Conservation (phyloP, 2,113 vertebrate genomes). For the Protobothrops mucrosquamatus region DNA sequence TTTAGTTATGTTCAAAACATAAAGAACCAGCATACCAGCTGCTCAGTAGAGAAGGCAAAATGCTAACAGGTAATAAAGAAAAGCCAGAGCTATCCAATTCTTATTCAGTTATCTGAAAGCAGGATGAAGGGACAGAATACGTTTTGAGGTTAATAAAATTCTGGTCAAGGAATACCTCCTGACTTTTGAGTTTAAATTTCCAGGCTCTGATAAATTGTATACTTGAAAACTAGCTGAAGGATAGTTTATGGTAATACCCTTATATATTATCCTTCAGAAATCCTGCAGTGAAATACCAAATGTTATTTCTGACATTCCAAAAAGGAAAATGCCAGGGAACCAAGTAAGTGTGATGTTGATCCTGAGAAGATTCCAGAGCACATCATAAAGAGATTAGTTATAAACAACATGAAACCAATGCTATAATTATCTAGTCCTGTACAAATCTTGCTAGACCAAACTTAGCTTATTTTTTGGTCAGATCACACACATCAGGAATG, state of each 20-base stretch:
- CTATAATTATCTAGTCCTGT: background rate
- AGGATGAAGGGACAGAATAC: background rate
- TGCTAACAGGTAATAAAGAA: background rate
- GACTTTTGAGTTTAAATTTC: background rate
- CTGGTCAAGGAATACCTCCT: background rate
- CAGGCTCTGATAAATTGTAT: background rate
- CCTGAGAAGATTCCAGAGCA: background rate
- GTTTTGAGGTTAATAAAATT: background rate
- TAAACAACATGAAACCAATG: background rate
- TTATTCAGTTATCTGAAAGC: background rate
- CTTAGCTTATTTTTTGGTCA: background rate
- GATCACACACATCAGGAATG: background rate
- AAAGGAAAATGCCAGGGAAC: background rate
- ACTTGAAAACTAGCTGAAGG: background rate
- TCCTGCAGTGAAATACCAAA: background rate
- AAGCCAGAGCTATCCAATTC: background rate
- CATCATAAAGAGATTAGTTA: background rate
- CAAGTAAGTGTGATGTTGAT: background rate
- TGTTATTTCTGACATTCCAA: background rate
- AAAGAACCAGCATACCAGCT: background rate
- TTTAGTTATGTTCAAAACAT: background rate
- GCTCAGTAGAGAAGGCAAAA: no score
- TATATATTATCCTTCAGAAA: background rate
- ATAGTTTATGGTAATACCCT: background rate
- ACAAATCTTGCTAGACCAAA: background rate